Conservation (phyloP, 2,888 invertebrate species). For the Formica aserva region DNA sequence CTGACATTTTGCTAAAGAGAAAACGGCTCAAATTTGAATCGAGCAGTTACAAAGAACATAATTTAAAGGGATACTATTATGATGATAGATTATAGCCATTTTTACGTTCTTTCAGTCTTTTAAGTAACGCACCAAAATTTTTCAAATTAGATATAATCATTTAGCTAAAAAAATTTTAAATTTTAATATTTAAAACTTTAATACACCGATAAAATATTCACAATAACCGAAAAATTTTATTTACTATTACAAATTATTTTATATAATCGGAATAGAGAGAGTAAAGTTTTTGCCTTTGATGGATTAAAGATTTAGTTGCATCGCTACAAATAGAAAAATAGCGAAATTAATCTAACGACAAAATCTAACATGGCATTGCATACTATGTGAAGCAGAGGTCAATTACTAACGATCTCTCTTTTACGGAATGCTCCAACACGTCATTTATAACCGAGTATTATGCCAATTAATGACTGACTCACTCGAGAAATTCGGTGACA, state of each 20-base stretch:
- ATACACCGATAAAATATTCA: background rate
- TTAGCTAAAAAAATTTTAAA: background rate
- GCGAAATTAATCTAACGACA: slow-evolving; percentile 14
- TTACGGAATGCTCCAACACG: slow-evolving; percentile 41
- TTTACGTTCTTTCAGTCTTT: background rate
- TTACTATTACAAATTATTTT: slow-evolving; percentile 4
- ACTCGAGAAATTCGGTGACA: slow-evolving; percentile 93
- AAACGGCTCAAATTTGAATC: too few relatives aligned
- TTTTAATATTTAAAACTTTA: background rate
- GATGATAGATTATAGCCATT: too few relatives aligned
- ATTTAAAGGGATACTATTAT: too few relatives aligned
- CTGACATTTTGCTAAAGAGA: too few relatives aligned
- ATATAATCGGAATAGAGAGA: background rate
- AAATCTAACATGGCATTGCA: slow-evolving; percentile 16
- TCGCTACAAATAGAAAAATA: background rate
- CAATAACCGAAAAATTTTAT: background rate
- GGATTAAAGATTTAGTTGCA: background rate
- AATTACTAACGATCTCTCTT: slow-evolving; percentile 56
- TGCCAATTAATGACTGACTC: slow-evolving; percentile 84
- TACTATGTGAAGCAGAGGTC: slow-evolving; percentile 12
- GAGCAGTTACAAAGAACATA: too few relatives aligned
- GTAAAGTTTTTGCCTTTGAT: slow-evolving; percentile 5
- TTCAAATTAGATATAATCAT: slow-evolving; percentile 11
- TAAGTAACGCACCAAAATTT: background rate
- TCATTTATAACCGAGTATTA: slow-evolving; percentile 45